Evolutionary conservation across 2,113 vertebrate species (phyloP).

Genomic region (Vidua macroura): DNA sequence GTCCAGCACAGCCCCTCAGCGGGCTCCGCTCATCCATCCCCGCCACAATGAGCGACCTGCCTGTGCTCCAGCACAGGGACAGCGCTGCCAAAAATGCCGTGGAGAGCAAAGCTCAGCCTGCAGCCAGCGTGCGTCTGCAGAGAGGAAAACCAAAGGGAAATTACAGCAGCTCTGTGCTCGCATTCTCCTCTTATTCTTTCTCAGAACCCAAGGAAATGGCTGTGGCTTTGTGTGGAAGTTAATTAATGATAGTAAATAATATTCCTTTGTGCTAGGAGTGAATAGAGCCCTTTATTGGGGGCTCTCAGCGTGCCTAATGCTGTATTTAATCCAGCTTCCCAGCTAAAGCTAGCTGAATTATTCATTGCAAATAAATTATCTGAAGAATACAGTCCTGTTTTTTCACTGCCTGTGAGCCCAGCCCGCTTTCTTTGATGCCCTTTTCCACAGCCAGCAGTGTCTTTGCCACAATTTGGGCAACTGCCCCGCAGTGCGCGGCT

Average conservation of each 20-base stretch:
- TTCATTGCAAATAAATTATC: constrained; percentile 54
- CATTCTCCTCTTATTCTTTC: background rate
- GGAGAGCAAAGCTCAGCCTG: background rate
- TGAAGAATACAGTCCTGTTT: background rate
- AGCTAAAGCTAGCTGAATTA: constrained; percentile 40
- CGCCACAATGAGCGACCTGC: fast-evolving
- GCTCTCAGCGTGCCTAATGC: constrained; percentile 2
- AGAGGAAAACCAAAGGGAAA: background rate
- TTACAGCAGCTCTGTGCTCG: background rate
- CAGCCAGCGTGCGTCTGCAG: background rate
- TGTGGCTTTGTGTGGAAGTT: constrained; percentile 28
- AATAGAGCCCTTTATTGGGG: constrained; percentile 10
- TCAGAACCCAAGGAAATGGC: constrained; percentile 22
- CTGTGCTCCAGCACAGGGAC: background rate
- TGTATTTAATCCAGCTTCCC: constrained; percentile 40
- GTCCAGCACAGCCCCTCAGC: fast-evolving
- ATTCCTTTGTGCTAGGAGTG: constrained; percentile 50
- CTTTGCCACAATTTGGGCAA: background rate
- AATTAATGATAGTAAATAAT: constrained; percentile 54
- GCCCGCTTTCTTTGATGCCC: background rate
- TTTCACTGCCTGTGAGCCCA: background rate
- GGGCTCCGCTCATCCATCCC: background rate
- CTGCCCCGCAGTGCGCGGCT: fast-evolving
- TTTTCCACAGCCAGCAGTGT: background rate
- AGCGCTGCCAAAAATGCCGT: background rate